Percentiles rank a stretch among this genome's conserved stretches.
These are phyloP conservation scores for Pharmacophagus antenor DNA, from an alignment of 2,888 invertebrate genomes.

Conservation along the genomic window DNA sequence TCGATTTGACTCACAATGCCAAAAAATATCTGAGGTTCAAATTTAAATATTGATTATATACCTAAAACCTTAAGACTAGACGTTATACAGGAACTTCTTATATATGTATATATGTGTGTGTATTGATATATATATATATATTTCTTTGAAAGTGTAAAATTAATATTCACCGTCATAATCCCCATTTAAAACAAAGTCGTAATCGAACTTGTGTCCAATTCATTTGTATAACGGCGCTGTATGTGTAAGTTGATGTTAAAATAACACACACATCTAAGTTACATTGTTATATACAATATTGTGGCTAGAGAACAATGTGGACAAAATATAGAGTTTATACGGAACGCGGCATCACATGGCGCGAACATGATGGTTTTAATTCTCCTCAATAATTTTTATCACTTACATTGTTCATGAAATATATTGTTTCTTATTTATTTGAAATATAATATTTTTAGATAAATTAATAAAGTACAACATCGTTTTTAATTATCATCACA, in stretches of 20 bases:
- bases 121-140: too few species aligned
- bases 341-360: slow-evolving; percentile 23
- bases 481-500: too few species aligned
- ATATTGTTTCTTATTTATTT: background rate
- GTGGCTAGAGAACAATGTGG: slow-evolving; percentile 33
- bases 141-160: too few species aligned
- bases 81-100: too few species aligned
- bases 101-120: too few species aligned
- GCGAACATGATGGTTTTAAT: slow-evolving; percentile 1
- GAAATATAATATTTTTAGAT: too few species aligned
- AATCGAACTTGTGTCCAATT: slow-evolving; percentile 24
- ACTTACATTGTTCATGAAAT: background rate
- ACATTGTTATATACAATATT: slow-evolving; percentile 32
- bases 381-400: slow-evolving; percentile 2
- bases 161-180: slow-evolving; percentile 20
- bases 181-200: slow-evolving; percentile 25
- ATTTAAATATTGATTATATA: too few species aligned
- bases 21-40: too few species aligned
- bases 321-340: slow-evolving; percentile 29
- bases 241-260: slow-evolving; percentile 11
- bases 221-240: slow-evolving; percentile 12
- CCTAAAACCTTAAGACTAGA: too few species aligned
- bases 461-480: too few species aligned
- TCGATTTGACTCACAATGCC: too few species aligned
- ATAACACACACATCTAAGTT: slow-evolving; percentile 14